Conservation (phyloP, 2,113 vertebrate species). For the Atrichornis clamosus region DNA sequence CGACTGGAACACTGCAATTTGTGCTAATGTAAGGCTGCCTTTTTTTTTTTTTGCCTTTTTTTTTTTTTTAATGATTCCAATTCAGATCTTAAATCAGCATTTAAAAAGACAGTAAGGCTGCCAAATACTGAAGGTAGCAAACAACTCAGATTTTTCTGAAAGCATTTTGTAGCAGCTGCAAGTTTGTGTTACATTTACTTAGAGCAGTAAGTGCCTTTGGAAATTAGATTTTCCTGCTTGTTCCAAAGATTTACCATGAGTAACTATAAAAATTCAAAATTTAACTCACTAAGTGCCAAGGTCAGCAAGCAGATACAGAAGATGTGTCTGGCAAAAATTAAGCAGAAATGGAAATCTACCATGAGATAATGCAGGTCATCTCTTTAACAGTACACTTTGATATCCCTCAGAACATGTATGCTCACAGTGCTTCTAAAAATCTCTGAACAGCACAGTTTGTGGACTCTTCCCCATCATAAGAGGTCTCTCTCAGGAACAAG, state of each 20-base stretch:
- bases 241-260: not conserved
- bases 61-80: not conserved
- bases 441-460: not conserved
- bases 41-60: too few relatives aligned
- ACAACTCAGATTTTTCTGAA: not conserved
- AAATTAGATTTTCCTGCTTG: conserved; percentile 45
- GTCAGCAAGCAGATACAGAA: not conserved
- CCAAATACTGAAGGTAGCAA: conserved; percentile 21
- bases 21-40: not conserved
- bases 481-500: not conserved
- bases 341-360: not conserved
- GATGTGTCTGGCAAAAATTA: not conserved
- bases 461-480: not conserved
- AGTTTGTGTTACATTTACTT: conserved; percentile 31
- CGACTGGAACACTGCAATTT: not conserved
- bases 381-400: not conserved
- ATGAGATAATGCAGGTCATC: not conserved
- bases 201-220: conserved; percentile 32
- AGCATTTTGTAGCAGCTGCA: conserved; percentile 41
- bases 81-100: not conserved
- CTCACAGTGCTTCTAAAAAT: not conserved
- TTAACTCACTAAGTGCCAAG: not conserved
- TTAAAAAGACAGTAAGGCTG: not conserved
- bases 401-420: not conserved
- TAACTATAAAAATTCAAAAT: conserved; percentile 7